Evolutionary conservation across 2,888 invertebrate genomes (phyloP).

Genomic region (Aspidiotus rigidus): DNA sequence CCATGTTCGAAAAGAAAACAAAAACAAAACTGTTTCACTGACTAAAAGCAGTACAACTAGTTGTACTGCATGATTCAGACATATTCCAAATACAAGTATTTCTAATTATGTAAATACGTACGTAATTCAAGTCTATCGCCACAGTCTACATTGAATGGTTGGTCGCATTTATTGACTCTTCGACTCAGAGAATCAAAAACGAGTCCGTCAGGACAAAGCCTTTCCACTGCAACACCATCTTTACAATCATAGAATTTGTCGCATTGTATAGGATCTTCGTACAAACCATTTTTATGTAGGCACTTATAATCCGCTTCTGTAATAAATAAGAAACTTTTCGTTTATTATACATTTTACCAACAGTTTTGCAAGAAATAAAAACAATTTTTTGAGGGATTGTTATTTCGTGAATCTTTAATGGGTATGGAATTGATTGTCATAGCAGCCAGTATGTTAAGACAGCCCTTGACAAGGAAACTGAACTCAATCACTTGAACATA

Average conservation of each 20-base stretch:
- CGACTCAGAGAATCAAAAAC: slow-evolving; percentile 78
- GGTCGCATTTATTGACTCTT: slow-evolving; percentile 84
- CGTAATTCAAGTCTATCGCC: slow-evolving; percentile 78
- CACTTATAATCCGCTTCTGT: slow-evolving; percentile 53
- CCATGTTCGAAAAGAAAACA: too few species aligned
- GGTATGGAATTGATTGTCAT: too few species aligned
- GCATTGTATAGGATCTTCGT: slow-evolving; percentile 69
- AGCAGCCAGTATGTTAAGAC: too few species aligned
- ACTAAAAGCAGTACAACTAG: background rate
- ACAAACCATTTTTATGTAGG: slow-evolving; percentile 68
- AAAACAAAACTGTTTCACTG: too few species aligned
- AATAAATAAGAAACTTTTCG: too few species aligned
- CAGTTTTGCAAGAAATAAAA: too few species aligned
- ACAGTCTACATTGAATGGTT: slow-evolving; percentile 85
- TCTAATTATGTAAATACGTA: slow-evolving; percentile 50
- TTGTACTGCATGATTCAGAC: background rate
- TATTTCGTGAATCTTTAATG: too few species aligned
- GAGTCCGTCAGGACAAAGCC: slow-evolving; percentile 77
- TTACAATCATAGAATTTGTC: slow-evolving; percentile 76
- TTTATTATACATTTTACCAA: too few species aligned
- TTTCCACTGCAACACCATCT: slow-evolving; percentile 61
- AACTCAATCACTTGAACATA: too few species aligned
- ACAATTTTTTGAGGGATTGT: too few species aligned
- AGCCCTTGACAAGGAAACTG: too few species aligned
- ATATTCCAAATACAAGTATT: too few species aligned